A percentile compares a stretch with the other conserved stretches of the same genome.
Evolutionary conservation across 2,888 invertebrate species (phyloP).

Genomic region (Coecobrya sp.): DNA sequence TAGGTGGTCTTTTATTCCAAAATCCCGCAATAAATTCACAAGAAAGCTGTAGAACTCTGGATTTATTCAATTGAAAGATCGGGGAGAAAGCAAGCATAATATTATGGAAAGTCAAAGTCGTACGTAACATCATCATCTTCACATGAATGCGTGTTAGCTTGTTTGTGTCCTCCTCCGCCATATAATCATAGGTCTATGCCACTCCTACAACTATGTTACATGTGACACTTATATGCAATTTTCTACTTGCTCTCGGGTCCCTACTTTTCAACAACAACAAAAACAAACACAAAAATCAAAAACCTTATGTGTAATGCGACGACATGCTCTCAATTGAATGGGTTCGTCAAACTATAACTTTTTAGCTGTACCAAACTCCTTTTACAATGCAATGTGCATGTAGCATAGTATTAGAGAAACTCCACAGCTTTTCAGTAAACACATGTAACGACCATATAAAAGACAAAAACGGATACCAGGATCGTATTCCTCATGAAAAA

Average conservation of each 20-base stretch:
- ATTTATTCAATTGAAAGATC: conserved; percentile 53
- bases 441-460: too few species aligned
- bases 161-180: neutral
- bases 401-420: too few species aligned
- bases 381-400: too few species aligned
- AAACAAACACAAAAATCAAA: conserved; percentile 41
- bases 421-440: too few species aligned
- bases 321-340: conserved; percentile 29
- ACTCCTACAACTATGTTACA: too few species aligned
- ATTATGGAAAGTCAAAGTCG: conserved; percentile 21
- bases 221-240: conserved; percentile 53
- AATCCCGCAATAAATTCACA: conserved; percentile 46
- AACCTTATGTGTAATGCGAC: conserved; percentile 29
- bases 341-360: conserved; percentile 46
- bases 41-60: neutral
- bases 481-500: too few species aligned
- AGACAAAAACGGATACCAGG: too few species aligned
- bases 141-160: conserved; percentile 8
- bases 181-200: too few species aligned
- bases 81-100: neutral
- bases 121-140: neutral
- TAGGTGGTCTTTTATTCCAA: conserved; percentile 4
- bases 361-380: neutral
- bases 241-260: neutral
- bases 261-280: conserved; percentile 35